Evolutionary conservation across 2,113 vertebrate genomes (phyloP).

Genomic region (Atrichornis clamosus): DNA sequence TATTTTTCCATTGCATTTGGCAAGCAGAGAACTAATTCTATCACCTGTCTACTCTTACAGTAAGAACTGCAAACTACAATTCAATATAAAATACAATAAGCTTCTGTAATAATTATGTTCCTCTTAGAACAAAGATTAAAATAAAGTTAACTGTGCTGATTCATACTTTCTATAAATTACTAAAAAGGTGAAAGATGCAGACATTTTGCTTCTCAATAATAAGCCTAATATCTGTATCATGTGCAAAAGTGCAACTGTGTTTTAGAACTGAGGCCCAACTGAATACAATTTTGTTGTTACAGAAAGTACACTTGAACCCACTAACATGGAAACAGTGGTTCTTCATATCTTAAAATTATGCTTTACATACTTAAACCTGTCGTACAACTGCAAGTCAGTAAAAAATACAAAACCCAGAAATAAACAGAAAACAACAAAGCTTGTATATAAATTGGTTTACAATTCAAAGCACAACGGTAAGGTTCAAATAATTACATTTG

Average conservation of each 20-base stretch:
- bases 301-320: neutral
- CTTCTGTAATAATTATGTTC: neutral
- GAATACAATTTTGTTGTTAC: neutral
- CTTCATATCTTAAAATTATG: neutral
- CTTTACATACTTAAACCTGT: neutral
- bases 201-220: neutral
- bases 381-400: neutral
- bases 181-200: constrained; percentile 14
- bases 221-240: neutral
- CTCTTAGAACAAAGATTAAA: constrained; percentile 24
- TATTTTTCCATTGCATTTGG: neutral
- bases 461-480: constrained; percentile 55
- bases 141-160: constrained; percentile 37
- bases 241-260: constrained; percentile 34
- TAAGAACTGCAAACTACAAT: neutral
- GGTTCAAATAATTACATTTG: constrained; percentile 40
- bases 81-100: constrained; percentile 42
- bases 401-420: neutral
- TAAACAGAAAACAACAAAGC: constrained; percentile 48
- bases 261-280: constrained; percentile 31
- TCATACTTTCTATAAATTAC: constrained; percentile 15
- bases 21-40: constrained; percentile 28
- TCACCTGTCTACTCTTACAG: neutral
- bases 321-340: neutral
- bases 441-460: constrained; percentile 58